Conservation (phyloP, 2,888 invertebrate species). For the Hedychridium roseum region DNA sequence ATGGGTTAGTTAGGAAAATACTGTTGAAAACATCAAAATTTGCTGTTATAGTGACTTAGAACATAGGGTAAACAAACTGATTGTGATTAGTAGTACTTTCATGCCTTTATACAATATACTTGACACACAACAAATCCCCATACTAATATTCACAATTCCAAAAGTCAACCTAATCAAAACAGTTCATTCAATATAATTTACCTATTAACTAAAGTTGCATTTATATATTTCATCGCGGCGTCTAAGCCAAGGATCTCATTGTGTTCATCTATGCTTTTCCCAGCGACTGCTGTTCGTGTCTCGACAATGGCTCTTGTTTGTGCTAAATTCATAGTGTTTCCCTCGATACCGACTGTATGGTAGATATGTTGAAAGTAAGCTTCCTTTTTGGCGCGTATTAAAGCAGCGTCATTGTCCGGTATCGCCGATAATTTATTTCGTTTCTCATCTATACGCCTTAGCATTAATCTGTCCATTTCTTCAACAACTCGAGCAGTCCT, state of each 20-base stretch:
- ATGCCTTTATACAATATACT: too few species aligned
- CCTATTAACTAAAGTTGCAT: conserved; percentile 79
- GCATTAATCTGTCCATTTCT: conserved; percentile 80
- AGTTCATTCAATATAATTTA: too few species aligned
- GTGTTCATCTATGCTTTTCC: conserved; percentile 95
- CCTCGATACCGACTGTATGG: conserved; percentile 97
- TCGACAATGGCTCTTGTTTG: conserved; percentile 93
- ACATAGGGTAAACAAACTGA: too few species aligned
- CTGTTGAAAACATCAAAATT: too few species aligned
- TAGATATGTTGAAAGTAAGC: conserved; percentile 96
- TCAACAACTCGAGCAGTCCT: conserved; percentile 90
- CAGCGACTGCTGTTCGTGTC: conserved; percentile 84
- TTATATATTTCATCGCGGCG: conserved; percentile 92
- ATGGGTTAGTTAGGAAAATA: too few species aligned
- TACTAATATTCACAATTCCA: too few species aligned
- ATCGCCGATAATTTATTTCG: conserved; percentile 82
- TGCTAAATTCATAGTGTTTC: conserved; percentile 93
- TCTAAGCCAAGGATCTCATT: conserved; percentile 96
- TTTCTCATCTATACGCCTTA: conserved; percentile 84
- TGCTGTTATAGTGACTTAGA: too few species aligned
- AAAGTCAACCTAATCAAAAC: too few species aligned
- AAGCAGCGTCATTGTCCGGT: conserved; percentile 80
- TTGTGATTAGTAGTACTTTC: too few species aligned
- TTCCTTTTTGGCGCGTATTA: conserved; percentile 90
- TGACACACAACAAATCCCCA: too few species aligned